These are phyloP conservation scores for Aleiodes testaceus DNA, from an alignment of 2,888 invertebrate genomes.

Conservation along the genomic window DNA sequence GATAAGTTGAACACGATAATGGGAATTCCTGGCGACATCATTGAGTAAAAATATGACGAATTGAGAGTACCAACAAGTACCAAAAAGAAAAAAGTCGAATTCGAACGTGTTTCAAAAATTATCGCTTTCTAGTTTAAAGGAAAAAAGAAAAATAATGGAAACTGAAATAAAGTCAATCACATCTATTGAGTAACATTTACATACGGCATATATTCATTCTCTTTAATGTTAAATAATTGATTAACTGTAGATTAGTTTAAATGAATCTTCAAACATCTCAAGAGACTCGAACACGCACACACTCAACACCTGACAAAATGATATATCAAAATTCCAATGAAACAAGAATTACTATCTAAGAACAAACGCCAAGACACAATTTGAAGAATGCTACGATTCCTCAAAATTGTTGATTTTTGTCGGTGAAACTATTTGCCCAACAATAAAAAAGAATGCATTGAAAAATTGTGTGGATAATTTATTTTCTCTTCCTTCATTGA, in stretches of 20 bases:
- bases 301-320: slow-evolving; percentile 35
- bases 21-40: slow-evolving; percentile 16
- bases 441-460: slow-evolving; percentile 57
- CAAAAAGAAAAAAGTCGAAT: slow-evolving; percentile 48
- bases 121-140: slow-evolving; percentile 6
- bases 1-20: not conserved
- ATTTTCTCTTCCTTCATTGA: too few relatives aligned
- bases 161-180: slow-evolving; percentile 3
- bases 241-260: slow-evolving; percentile 56
- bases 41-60: not conserved
- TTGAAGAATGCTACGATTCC: slow-evolving; percentile 34
- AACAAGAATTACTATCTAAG: slow-evolving; percentile 22
- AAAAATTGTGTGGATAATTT: slow-evolving; percentile 27
- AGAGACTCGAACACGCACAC: slow-evolving; percentile 44
- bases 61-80: slow-evolving; percentile 33
- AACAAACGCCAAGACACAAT: slow-evolving; percentile 39
- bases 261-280: slow-evolving; percentile 32
- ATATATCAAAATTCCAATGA: slow-evolving; percentile 25
- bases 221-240: slow-evolving; percentile 58
- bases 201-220: slow-evolving; percentile 56
- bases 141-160: not conserved
- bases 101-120: slow-evolving; percentile 53
- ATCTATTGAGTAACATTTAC: slow-evolving; percentile 41
- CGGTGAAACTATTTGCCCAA: slow-evolving; percentile 59
- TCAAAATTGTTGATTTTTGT: slow-evolving; percentile 60